A percentile compares a stretch with the other conserved stretches of the same genome.
These are phyloP conservation scores for Ranitomeya imitator DNA, from an alignment of 2,113 vertebrate species.

Conservation along the genomic window DNA sequence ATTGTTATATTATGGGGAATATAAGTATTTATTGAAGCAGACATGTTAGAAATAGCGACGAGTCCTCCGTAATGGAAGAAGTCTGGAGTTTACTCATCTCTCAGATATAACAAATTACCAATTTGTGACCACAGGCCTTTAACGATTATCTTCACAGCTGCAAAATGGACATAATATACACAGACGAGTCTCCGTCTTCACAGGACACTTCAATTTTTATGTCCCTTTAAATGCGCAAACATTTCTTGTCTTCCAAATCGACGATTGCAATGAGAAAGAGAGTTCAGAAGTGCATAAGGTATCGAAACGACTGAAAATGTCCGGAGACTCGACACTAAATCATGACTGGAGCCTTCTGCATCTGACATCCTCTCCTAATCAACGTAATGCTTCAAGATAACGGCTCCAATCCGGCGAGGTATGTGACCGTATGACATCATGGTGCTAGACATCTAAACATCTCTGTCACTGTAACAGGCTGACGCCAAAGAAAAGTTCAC, in stretches of 20 bases:
- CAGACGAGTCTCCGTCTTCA: background rate
- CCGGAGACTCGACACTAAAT: slow-evolving; percentile 8
- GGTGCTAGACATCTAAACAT: background rate
- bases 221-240: background rate
- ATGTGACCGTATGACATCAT: slow-evolving; percentile 33
- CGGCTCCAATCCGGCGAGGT: background rate
- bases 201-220: background rate
- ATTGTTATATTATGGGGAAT: too few relatives aligned
- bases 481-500: slow-evolving; percentile 8
- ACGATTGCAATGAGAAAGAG: background rate
- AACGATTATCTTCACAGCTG: background rate
- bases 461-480: background rate
- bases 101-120: background rate
- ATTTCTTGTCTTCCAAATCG: background rate
- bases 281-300: background rate
- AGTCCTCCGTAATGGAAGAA: background rate
- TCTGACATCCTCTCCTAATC: background rate
- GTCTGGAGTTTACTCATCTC: background rate
- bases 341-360: background rate
- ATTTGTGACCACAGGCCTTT: background rate
- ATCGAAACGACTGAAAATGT: background rate
- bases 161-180: background rate
- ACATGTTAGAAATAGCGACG: too few relatives aligned
- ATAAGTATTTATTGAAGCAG: too few relatives aligned
- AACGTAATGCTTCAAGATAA: slow-evolving; percentile 17